Conservation (phyloP, 2,797 vertebrate genomes). For the Crenuchus spilurus region DNA sequence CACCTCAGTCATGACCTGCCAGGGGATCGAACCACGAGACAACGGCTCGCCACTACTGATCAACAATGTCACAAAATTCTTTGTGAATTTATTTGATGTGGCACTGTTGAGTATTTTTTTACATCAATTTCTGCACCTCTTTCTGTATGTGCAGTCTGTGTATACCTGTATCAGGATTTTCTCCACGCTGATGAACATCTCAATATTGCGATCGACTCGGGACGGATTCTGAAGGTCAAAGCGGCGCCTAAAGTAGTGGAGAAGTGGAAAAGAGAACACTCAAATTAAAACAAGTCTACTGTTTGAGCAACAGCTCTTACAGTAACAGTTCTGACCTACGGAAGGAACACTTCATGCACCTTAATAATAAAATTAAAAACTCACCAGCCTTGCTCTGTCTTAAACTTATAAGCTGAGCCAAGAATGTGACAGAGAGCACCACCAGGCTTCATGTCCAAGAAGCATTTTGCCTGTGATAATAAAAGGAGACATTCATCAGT, state of each 20-base stretch:
- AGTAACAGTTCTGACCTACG: neutral
- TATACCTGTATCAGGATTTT: slow-evolving; percentile 89
- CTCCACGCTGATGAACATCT: slow-evolving; percentile 95
- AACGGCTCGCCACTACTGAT: too few species aligned
- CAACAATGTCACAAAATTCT: too few species aligned
- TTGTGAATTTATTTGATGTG: too few species aligned
- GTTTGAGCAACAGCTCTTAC: neutral
- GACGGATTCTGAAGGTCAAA: slow-evolving; percentile 97
- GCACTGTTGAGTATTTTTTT: too few species aligned
- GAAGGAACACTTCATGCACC: too few species aligned
- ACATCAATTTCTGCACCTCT: neutral
- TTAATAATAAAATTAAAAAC: slow-evolving; percentile 60
- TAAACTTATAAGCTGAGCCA: slow-evolving; percentile 95
- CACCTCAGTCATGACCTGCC: too few species aligned
- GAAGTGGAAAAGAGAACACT: slow-evolving; percentile 1
- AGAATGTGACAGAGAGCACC: slow-evolving; percentile 95
- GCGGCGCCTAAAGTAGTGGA: slow-evolving; percentile 81
- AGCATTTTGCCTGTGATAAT: slow-evolving; percentile 87
- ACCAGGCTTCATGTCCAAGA: slow-evolving; percentile 91
- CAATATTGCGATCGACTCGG: slow-evolving; percentile 91
- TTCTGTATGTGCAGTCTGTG: neutral
- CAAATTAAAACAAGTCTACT: neutral
- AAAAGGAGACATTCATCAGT: neutral
- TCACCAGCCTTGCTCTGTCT: slow-evolving; percentile 97
- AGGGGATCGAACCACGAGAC: too few species aligned